Evolutionary conservation across 2,113 vertebrate species (phyloP).

Genomic region (Spermophilus dauricus): DNA sequence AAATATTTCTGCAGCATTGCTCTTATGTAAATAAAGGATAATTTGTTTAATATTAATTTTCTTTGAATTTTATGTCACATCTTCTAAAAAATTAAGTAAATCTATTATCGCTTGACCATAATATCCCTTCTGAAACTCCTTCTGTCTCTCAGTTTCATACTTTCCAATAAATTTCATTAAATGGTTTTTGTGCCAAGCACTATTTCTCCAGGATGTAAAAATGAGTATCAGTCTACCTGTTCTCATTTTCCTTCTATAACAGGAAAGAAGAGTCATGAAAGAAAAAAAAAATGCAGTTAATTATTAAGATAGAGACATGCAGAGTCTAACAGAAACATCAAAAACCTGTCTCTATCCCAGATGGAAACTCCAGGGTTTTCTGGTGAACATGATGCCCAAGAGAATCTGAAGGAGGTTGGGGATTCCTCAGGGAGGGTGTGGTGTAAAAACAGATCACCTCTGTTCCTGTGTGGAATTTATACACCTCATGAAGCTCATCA

Average conservation of each 20-base stretch:
- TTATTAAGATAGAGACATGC: background rate
- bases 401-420: background rate
- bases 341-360: background rate
- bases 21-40: background rate
- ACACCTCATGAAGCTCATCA: background rate
- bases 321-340: background rate
- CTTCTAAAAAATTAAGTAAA: background rate
- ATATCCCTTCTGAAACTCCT: background rate
- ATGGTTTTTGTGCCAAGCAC: background rate
- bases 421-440: background rate
- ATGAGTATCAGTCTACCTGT: background rate
- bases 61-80: constrained; percentile 16
- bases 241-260: background rate
- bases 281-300: background rate
- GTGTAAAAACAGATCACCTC: background rate
- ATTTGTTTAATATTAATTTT: background rate
- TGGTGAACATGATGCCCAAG: background rate
- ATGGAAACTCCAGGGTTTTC: background rate
- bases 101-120: background rate
- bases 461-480: background rate
- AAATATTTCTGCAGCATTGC: background rate
- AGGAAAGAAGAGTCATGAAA: background rate
- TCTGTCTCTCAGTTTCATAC: background rate
- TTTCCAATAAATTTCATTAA: background rate
- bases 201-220: background rate